phyloP scores from a whole-genome alignment of 2,888 invertebrate species.

The Chrysolina haemoptera region DNA sequence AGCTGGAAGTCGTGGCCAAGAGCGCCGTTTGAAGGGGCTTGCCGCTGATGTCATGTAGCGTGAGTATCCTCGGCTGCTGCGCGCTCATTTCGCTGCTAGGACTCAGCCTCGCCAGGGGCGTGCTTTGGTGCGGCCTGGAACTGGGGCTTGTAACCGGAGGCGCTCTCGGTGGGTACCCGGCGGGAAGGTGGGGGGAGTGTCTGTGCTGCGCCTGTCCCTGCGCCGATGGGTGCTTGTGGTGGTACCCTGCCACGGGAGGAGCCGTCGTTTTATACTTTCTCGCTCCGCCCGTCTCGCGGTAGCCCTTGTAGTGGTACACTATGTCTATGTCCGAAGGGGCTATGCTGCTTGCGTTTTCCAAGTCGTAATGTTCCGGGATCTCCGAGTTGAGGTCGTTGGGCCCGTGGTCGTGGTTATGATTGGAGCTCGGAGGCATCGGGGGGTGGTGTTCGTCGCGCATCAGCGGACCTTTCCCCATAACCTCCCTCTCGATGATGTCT shows the following conservation, averaged over 20 bases:
- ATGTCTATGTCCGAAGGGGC: slow-evolving; percentile 98
- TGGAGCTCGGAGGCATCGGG: slow-evolving; percentile 83
- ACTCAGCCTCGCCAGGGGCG: slow-evolving; percentile 90
- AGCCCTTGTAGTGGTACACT: slow-evolving; percentile 94
- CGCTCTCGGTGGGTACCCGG: slow-evolving; percentile 82
- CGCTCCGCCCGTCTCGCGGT: slow-evolving; percentile 87
- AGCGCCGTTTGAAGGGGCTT: slow-evolving; percentile 92
- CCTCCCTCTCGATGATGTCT: slow-evolving; percentile 93
- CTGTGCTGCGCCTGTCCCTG: slow-evolving; percentile 80
- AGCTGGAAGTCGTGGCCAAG: slow-evolving; percentile 90
- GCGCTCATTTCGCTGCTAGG: slow-evolving; percentile 94
- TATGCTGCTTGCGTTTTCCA: slow-evolving; percentile 97
- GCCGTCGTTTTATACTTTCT: slow-evolving; percentile 91
- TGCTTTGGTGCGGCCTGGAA: slow-evolving; percentile 88
- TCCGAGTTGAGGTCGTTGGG: slow-evolving; percentile 83
- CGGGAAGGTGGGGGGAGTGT: slow-evolving; percentile 84
- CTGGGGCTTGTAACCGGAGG: slow-evolving; percentile 71
- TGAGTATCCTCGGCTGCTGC: slow-evolving; percentile 93
- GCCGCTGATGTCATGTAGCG: slow-evolving; percentile 93
- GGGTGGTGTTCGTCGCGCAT: slow-evolving; percentile 85
- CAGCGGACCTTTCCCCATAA: slow-evolving; percentile 87
- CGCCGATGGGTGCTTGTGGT: slow-evolving; percentile 82
- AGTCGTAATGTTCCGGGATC: slow-evolving; percentile 93
- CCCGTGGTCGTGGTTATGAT: slow-evolving; percentile 79
- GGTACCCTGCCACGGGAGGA: slow-evolving; percentile 84